Evolutionary conservation across 2,113 vertebrate species (phyloP).

Genomic region (cat (Felis catus)): F.catus_Fca126_mat1.0 CM031419.1:171480001-171480500

Average conservation of each 20-base stretch:
- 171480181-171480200: not conserved
- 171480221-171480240: not conserved
- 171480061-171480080: constrained; percentile 34
- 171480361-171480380: not conserved
- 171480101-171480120: not conserved
- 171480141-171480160: not conserved
- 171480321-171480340: constrained; percentile 12
- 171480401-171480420: not conserved
- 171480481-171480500: not conserved
- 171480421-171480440: not conserved
- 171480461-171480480: not conserved
- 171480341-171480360: not conserved
- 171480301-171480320: not conserved
- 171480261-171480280: constrained; percentile 31
- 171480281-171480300: constrained; percentile 31
- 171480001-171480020: constrained; percentile 2
- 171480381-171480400: not conserved
- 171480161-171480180: not conserved
- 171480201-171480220: not conserved
- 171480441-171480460: not conserved
- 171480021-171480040: constrained; percentile 65
- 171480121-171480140: constrained; percentile 43
- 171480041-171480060: constrained; percentile 12
- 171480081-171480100: constrained; percentile 57
- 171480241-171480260: not conserved